Evolutionary conservation across 2,113 vertebrate genomes (phyloP).

Genomic region (Notothenia coriiceps): DNA sequence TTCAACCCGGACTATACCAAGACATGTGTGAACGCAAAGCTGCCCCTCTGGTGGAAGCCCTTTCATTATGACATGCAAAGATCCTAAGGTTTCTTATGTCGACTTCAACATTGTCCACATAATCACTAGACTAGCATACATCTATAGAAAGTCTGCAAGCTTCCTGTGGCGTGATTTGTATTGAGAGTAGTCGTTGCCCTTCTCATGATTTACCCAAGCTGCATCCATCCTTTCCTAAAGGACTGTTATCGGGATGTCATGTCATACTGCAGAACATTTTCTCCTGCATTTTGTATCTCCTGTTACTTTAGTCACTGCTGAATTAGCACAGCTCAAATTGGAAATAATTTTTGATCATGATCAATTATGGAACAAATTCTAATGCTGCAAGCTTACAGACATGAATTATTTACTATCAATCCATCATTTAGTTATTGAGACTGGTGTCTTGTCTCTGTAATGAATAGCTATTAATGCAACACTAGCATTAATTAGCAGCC

Average conservation of each 20-base stretch:
- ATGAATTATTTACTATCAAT: slow-evolving; percentile 1
- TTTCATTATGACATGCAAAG: no score
- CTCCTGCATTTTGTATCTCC: not conserved
- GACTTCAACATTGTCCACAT: no score
- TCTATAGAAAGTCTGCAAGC: not conserved
- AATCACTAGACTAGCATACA: no score
- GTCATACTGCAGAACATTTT: not conserved
- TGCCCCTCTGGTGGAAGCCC: no score
- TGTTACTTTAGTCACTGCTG: slow-evolving; percentile 6
- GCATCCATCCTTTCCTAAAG: not conserved
- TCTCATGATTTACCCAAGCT: not conserved
- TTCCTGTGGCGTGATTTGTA: not conserved
- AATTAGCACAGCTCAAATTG: not conserved
- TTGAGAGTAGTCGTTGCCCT: not conserved
- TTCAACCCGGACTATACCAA: no score
- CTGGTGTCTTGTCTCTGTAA: slow-evolving; percentile 31
- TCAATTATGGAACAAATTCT: slow-evolving; percentile 26
- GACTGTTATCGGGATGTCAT: not conserved
- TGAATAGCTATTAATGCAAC: slow-evolving; percentile 37
- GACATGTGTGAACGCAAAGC: no score
- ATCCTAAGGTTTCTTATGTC: no score
- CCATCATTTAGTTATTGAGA: slow-evolving; percentile 19
- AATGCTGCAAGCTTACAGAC: slow-evolving; percentile 13
- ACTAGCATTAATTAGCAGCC: slow-evolving; percentile 40
- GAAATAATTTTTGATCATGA: slow-evolving; percentile 7